phyloP scores from a whole-genome alignment of 2,888 invertebrate species.

The Agrypnus murinus region DNA sequence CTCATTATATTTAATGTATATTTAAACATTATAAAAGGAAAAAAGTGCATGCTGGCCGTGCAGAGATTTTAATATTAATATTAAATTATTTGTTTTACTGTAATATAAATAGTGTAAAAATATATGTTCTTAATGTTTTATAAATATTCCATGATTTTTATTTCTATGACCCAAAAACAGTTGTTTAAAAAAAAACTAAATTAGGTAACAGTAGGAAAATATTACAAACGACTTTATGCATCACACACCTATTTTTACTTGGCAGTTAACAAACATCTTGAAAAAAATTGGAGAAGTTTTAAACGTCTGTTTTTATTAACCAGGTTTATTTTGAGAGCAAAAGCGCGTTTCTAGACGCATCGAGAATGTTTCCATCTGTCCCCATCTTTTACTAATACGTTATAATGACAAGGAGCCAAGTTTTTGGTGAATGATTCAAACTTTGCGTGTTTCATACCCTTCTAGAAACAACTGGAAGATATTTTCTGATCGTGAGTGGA shows the following conservation, averaged over 20 bases:
- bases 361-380: not conserved
- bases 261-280: constrained; percentile 13
- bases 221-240: constrained; percentile 15
- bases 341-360: constrained; percentile 14
- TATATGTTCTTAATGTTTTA: constrained; percentile 63
- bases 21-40: constrained; percentile 52
- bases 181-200: constrained; percentile 5
- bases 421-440: constrained; percentile 32
- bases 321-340: constrained; percentile 38
- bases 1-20: constrained; percentile 62
- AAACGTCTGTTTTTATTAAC: constrained; percentile 20
- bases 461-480: constrained; percentile 33
- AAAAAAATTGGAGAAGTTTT: constrained; percentile 20
- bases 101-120: constrained; percentile 58
- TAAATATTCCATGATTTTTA: constrained; percentile 52
- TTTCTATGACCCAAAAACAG: not conserved
- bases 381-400: constrained; percentile 28
- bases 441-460: constrained; percentile 20
- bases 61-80: constrained; percentile 58
- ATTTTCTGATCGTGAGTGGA: constrained; percentile 10
- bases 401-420: not conserved
- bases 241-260: constrained; percentile 38
- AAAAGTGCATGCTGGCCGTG: constrained; percentile 67
- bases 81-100: constrained; percentile 65
- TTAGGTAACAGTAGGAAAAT: constrained; percentile 27